A percentile compares a stretch with the other conserved stretches of the same genome.
phyloP scores from a whole-genome alignment of 2,888 invertebrate genomes.

The Pheosia gnoma region DNA sequence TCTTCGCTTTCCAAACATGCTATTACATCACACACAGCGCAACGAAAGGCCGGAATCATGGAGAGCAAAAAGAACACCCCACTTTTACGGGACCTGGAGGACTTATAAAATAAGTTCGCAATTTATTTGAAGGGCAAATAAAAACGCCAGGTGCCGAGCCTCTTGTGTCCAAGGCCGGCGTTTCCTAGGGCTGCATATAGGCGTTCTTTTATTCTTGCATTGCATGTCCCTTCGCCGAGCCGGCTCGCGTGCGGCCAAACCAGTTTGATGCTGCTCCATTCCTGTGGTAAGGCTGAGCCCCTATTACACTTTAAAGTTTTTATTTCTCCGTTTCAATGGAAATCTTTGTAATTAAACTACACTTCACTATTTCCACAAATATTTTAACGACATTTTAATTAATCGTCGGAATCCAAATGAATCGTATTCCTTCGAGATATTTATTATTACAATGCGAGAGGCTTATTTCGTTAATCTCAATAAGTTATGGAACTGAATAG shows the following conservation, averaged over 20 bases:
- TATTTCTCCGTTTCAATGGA: slow-evolving; percentile 55
- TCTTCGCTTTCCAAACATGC: slow-evolving; percentile 41
- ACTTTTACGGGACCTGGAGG: slow-evolving; percentile 48
- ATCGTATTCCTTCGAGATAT: slow-evolving; percentile 6
- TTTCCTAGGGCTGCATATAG: slow-evolving; percentile 83
- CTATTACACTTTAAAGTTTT: slow-evolving; percentile 67
- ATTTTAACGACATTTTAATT: slow-evolving; percentile 42
- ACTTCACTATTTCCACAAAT: slow-evolving; percentile 40
- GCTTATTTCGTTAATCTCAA: too few species aligned
- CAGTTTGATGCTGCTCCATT: slow-evolving; percentile 75
- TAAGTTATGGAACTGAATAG: too few species aligned
- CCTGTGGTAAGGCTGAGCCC: slow-evolving; percentile 67
- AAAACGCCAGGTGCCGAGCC: slow-evolving; percentile 82
- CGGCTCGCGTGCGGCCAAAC: slow-evolving; percentile 80
- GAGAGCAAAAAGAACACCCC: slow-evolving; percentile 24
- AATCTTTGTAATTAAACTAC: slow-evolving; percentile 52
- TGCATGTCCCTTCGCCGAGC: slow-evolving; percentile 76
- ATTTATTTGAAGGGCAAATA: slow-evolving; percentile 78
- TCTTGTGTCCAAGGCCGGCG: slow-evolving; percentile 80
- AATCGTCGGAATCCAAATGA: slow-evolving; percentile 22
- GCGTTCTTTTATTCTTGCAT: slow-evolving; percentile 81
- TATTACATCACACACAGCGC: slow-evolving; percentile 54
- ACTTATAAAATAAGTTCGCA: slow-evolving; percentile 75
- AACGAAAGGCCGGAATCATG: slow-evolving; percentile 37
- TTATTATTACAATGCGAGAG: not conserved